phyloP scores from a whole-genome alignment of 1,140 invertebrate species.

The Globodera ellingtonae region DNA sequence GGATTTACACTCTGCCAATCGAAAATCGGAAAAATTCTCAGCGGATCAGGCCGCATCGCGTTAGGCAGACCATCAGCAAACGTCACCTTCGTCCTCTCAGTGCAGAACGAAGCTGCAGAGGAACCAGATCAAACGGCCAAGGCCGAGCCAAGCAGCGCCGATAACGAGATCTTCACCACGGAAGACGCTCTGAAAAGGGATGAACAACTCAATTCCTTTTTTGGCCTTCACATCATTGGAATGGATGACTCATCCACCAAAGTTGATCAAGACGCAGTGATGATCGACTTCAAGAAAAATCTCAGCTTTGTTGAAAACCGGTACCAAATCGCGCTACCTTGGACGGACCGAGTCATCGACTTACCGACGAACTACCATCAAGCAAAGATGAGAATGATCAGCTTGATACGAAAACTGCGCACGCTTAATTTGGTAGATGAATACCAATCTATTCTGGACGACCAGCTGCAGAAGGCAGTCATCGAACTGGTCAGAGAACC shows the following conservation, averaged over 20 bases:
- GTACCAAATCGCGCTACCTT: neutral
- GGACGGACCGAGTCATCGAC: neutral
- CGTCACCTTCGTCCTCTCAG: no score
- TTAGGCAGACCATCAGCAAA: neutral
- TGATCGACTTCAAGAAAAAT: slow-evolving; percentile 10
- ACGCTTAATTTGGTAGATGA: neutral
- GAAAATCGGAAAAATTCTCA: neutral
- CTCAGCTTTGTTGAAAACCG: neutral
- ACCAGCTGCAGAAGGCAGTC: neutral
- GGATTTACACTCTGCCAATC: neutral
- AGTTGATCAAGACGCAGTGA: neutral
- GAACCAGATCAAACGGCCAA: no score
- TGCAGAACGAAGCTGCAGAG: no score
- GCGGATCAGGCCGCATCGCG: neutral
- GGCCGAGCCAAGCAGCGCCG: no score
- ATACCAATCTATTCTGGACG: slow-evolving; percentile 11
- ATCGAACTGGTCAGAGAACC: neutral
- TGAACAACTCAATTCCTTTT: neutral
- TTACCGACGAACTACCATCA: neutral
- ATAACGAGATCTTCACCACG: no score
- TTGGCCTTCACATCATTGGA: neutral
- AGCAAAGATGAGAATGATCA: neutral
- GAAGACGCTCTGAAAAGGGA: neutral
- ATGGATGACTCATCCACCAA: neutral
- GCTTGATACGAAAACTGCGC: neutral